Conservation (phyloP, 2,888 invertebrate genomes). For the Pegoplata infirma region DNA sequence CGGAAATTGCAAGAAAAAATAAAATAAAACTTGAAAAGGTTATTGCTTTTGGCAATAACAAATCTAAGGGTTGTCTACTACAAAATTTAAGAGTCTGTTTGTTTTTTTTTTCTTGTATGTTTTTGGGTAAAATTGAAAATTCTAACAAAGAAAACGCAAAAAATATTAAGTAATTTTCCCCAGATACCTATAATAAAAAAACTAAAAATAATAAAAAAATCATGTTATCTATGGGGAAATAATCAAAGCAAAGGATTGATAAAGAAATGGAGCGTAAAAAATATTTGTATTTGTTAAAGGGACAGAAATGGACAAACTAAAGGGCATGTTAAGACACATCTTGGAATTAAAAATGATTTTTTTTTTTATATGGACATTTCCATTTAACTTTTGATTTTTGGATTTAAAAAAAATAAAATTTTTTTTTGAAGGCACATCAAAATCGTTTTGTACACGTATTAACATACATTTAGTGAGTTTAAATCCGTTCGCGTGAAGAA, state of each 20-base stretch:
- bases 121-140: conserved; percentile 45
- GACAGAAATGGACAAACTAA: background rate
- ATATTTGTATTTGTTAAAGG: conserved; percentile 16
- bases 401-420: no score
- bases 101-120: no score
- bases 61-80: conserved; percentile 31
- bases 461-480: no score
- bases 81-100: no score
- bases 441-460: no score
- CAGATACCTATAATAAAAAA: background rate
- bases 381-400: no score
- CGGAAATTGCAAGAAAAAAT: conserved; percentile 66
- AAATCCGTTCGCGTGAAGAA: no score
- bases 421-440: no score
- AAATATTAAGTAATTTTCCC: conserved; percentile 49
- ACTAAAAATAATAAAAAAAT: conserved; percentile 15
- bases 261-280: conserved; percentile 30
- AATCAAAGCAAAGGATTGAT: conserved; percentile 42
- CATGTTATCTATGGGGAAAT: conserved; percentile 37
- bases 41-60: conserved; percentile 45
- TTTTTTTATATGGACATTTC: no score
- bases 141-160: background rate
- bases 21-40: conserved; percentile 35
- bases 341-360: no score
- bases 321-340: no score